Evolutionary conservation across 2,113 vertebrate genomes (phyloP).

Genomic region (Zootoca vivipara): DNA sequence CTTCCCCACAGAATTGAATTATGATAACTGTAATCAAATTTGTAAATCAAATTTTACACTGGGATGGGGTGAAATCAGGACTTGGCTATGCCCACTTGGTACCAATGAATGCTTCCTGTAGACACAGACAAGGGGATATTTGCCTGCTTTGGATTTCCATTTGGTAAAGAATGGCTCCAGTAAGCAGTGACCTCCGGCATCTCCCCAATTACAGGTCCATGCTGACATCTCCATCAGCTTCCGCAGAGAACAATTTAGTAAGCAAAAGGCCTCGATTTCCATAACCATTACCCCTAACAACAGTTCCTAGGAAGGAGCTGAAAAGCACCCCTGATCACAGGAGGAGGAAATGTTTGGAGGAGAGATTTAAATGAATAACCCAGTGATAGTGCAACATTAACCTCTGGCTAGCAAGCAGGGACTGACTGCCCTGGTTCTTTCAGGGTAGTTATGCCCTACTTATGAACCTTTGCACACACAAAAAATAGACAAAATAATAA

Average conservation of each 20-base stretch:
- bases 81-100: background rate
- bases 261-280: constrained; percentile 27
- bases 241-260: constrained; percentile 22
- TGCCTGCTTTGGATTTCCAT: constrained; percentile 21
- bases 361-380: background rate
- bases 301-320: constrained; percentile 28
- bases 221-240: background rate
- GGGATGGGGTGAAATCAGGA: background rate
- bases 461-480: too few relatives aligned
- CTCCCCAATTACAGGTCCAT: background rate
- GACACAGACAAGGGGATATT: background rate
- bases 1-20: background rate
- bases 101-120: background rate
- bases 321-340: background rate
- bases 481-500: too few relatives aligned
- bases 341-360: background rate
- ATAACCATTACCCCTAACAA: constrained; percentile 20
- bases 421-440: constrained; percentile 19
- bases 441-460: background rate
- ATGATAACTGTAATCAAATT: background rate
- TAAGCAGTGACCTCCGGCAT: background rate
- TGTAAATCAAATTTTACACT: constrained; percentile 1
- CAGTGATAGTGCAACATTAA: background rate
- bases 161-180: background rate
- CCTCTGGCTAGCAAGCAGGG: background rate